These are phyloP conservation scores for Neotoxoptera formosana DNA, from an alignment of 1,140 invertebrate species.

Conservation along the genomic window DNA sequence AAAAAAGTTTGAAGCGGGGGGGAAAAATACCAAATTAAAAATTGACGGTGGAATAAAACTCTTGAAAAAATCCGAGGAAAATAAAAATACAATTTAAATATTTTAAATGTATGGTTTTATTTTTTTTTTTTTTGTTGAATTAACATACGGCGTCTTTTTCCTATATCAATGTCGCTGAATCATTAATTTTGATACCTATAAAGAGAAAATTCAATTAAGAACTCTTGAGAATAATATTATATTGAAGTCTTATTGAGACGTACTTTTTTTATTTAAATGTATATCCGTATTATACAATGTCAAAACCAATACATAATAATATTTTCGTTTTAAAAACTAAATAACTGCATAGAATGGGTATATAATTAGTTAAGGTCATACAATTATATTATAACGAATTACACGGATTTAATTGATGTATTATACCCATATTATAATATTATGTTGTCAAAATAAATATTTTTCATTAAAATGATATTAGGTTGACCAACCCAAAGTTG, in stretches of 20 bases:
- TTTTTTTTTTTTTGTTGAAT: background rate
- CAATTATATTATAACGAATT: background rate
- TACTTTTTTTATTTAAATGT: too few species aligned
- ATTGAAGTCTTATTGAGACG: too few species aligned
- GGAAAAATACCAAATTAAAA: background rate
- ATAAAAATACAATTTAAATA: slow-evolving; percentile 2
- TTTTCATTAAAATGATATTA: background rate
- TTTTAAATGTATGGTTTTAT: background rate
- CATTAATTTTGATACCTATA: background rate
- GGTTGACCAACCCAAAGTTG: background rate
- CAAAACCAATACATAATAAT: background rate
- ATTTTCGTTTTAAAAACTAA: background rate
- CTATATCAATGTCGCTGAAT: background rate
- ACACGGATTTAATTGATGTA: background rate
- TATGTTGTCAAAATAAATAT: too few species aligned
- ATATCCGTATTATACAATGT: background rate
- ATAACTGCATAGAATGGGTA: too few species aligned
- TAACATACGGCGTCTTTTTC: background rate
- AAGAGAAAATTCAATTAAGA: background rate
- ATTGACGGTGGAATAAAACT: background rate
- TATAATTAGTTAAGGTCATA: background rate
- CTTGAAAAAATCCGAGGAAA: background rate
- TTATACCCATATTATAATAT: too few species aligned
- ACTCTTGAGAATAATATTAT: too few species aligned
- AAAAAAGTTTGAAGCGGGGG: background rate